phyloP scores from a whole-genome alignment of 2,888 invertebrate genomes.

The Venusia cambrica region DNA sequence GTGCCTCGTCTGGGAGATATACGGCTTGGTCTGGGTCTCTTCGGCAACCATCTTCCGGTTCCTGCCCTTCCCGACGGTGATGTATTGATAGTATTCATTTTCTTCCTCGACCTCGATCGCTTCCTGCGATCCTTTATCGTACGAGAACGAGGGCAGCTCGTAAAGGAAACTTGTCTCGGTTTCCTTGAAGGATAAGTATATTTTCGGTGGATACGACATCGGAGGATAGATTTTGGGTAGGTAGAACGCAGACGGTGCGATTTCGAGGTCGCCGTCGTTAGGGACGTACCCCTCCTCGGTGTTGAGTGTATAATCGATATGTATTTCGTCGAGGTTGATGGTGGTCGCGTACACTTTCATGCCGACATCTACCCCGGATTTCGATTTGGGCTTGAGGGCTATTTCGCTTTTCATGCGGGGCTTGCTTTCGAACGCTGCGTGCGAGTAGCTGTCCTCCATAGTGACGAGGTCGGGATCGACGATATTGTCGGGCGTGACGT shows the following conservation, averaged over 20 bases:
- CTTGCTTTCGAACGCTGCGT: slow-evolving; percentile 61
- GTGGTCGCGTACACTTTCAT: slow-evolving; percentile 71
- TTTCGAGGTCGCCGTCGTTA: slow-evolving; percentile 45
- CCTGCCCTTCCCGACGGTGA: slow-evolving; percentile 85
- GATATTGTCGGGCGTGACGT: slow-evolving; percentile 62
- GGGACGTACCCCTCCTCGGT: slow-evolving; percentile 56
- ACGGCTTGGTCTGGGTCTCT: slow-evolving; percentile 85
- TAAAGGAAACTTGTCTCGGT: slow-evolving; percentile 84
- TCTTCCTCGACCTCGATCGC: slow-evolving; percentile 80
- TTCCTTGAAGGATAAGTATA: slow-evolving; percentile 84
- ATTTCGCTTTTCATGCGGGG: slow-evolving; percentile 45
- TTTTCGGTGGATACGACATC: slow-evolving; percentile 75
- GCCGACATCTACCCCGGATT: slow-evolving; percentile 40
- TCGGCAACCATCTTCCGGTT: slow-evolving; percentile 84
- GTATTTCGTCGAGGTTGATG: slow-evolving; percentile 74
- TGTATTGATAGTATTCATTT: slow-evolving; percentile 84
- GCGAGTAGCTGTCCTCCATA: slow-evolving; percentile 55
- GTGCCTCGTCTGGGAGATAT: slow-evolving; percentile 83
- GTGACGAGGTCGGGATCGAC: slow-evolving; percentile 46
- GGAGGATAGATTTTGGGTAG: slow-evolving; percentile 52
- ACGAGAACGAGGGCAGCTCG: slow-evolving; percentile 83
- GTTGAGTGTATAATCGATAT: slow-evolving; percentile 72
- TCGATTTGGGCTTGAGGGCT: slow-evolving; percentile 40
- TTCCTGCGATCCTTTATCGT: slow-evolving; percentile 80
- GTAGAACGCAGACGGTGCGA: slow-evolving; percentile 67